Percentiles rank a stretch among this genome's conserved stretches.
These are phyloP conservation scores for Drosophila putrida DNA, from an alignment of 2,888 invertebrate species.

Conservation along the genomic window DNA sequence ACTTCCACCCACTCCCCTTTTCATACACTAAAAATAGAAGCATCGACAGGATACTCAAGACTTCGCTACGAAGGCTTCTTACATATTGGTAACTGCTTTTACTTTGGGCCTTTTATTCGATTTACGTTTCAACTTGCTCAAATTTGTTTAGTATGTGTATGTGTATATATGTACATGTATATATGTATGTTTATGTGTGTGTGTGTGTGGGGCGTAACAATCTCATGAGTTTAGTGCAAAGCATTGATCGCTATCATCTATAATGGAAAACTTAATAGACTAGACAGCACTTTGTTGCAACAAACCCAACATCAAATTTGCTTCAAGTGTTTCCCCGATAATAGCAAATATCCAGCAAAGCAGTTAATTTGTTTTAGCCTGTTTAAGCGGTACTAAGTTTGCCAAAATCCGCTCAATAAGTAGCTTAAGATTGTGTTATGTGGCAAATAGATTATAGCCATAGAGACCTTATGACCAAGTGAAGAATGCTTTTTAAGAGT, in stretches of 20 bases:
- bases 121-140: slow-evolving; percentile 71
- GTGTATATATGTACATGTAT: slow-evolving; percentile 16
- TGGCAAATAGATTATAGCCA: neutral
- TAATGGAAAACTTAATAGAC: slow-evolving; percentile 78
- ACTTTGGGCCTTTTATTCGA: slow-evolving; percentile 78
- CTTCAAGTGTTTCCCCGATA: slow-evolving; percentile 45
- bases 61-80: slow-evolving; percentile 17
- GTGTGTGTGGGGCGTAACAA: slow-evolving; percentile 36
- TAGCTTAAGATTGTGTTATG: neutral
- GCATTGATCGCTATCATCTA: slow-evolving; percentile 66
- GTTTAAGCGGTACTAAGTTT: slow-evolving; percentile 16
- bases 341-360: slow-evolving; percentile 35
- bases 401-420: slow-evolving; percentile 8
- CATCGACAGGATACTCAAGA: slow-evolving; percentile 43
- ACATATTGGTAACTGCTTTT: slow-evolving; percentile 74
- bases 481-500: no score
- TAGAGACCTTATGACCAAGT: no score
- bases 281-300: slow-evolving; percentile 53
- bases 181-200: slow-evolving; percentile 15
- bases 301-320: slow-evolving; percentile 40
- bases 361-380: slow-evolving; percentile 37
- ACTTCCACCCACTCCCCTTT: slow-evolving; percentile 1
- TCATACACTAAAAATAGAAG: slow-evolving; percentile 50
- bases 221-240: slow-evolving; percentile 43
- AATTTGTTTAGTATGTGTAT: slow-evolving; percentile 47